Conservation (phyloP, 2,113 vertebrate species). For the Gadus chalcogrammus region DNA sequence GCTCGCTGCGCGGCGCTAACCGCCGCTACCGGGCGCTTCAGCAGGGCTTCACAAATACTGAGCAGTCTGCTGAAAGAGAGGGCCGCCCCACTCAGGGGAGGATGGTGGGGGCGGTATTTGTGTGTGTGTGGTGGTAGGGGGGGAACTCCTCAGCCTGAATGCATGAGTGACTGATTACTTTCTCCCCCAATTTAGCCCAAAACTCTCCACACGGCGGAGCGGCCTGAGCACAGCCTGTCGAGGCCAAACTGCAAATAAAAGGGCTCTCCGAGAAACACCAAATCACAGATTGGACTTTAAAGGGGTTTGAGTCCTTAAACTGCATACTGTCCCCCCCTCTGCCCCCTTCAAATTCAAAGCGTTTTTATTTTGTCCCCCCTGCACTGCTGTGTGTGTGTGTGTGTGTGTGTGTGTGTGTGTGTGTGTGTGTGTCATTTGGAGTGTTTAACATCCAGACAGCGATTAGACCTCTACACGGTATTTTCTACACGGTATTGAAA, state of each 20-base stretch:
- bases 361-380: constrained; percentile 5
- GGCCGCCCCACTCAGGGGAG: constrained; percentile 39
- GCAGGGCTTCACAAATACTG: constrained; percentile 59
- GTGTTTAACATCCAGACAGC: constrained; percentile 14
- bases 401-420: no score
- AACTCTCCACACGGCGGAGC: constrained; percentile 31
- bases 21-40: constrained; percentile 48
- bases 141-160: constrained; percentile 51
- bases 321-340: constrained; percentile 26
- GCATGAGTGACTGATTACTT: constrained; percentile 64
- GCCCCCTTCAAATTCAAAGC: constrained; percentile 44
- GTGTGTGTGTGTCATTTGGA: not conserved
- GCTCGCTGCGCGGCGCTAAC: constrained; percentile 33
- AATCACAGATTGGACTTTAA: constrained; percentile 33
- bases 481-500: not conserved
- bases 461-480: constrained; percentile 5
- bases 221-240: constrained; percentile 26
- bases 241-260: constrained; percentile 42
- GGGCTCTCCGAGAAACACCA: constrained; percentile 44
- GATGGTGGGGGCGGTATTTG: no score
- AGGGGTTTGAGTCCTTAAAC: constrained; percentile 39
- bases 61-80: constrained; percentile 58
- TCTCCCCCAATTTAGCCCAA: constrained; percentile 48
- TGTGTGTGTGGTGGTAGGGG: no score
- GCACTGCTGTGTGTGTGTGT: not conserved